These are phyloP conservation scores for Poeciliopsis gracilis DNA, from an alignment of 2,797 vertebrate genomes.

Conservation along the genomic window DNA sequence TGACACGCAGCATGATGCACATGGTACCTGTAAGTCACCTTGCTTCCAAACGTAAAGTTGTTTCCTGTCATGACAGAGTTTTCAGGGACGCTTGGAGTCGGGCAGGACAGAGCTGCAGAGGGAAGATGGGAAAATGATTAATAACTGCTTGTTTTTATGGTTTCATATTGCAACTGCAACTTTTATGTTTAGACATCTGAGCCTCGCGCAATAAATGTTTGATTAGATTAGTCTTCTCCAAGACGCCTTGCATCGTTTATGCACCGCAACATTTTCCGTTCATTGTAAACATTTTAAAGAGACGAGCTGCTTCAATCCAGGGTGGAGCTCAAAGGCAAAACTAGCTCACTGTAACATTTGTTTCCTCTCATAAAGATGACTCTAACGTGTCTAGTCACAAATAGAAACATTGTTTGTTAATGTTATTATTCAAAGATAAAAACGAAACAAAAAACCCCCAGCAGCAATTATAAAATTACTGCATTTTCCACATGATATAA, in stretches of 20 bases:
- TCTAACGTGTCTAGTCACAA: not conserved
- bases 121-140: slow-evolving; percentile 21
- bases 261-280: not conserved
- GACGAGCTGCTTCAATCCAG: not conserved
- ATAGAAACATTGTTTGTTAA: not conserved
- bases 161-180: not conserved
- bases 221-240: not conserved
- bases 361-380: not conserved
- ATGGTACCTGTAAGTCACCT: slow-evolving; percentile 93
- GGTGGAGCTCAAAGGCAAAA: not conserved
- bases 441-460: not conserved
- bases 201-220: not conserved
- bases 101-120: slow-evolving; percentile 88
- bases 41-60: slow-evolving; percentile 92
- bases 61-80: slow-evolving; percentile 85
- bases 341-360: not conserved
- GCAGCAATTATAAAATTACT: not conserved
- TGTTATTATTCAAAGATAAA: not conserved
- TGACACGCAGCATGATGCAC: slow-evolving; percentile 36
- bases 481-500: not conserved
- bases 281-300: not conserved
- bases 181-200: not conserved
- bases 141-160: not conserved
- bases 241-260: not conserved
- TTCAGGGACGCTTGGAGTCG: slow-evolving; percentile 82